Evolutionary conservation across 2,113 vertebrate genomes (phyloP).

Genomic region (Proteles cristata): DNA sequence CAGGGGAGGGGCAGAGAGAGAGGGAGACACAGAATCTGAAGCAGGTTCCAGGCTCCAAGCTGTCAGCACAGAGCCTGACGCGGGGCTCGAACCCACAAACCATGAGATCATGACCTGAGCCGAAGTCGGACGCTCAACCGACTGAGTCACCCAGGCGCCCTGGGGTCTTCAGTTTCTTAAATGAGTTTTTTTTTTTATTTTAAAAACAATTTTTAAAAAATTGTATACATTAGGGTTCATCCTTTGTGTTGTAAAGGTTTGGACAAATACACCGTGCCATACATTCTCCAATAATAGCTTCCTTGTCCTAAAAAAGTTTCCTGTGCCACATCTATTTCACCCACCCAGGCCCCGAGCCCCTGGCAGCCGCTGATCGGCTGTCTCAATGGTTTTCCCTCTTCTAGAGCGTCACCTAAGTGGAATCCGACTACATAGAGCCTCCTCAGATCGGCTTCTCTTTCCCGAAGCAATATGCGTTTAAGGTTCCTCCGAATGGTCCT

Average conservation of each 20-base stretch:
- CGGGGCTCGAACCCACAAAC: too few relatives aligned
- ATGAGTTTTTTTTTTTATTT: background rate
- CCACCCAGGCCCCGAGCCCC: background rate
- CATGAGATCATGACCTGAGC: too few relatives aligned
- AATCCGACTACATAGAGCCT: background rate
- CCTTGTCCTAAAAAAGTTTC: background rate
- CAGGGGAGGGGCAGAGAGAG: too few relatives aligned
- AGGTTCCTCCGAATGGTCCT: background rate
- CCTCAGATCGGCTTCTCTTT: background rate
- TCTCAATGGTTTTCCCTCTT: background rate
- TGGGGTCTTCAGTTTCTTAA: background rate
- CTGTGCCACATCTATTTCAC: too few relatives aligned
- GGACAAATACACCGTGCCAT: background rate
- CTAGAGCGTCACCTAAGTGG: background rate
- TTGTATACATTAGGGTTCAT: too few relatives aligned
- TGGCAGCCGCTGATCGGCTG: background rate
- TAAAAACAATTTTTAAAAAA: too few relatives aligned
- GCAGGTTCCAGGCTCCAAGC: too few relatives aligned
- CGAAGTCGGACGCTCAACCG: too few relatives aligned
- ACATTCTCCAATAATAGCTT: background rate
- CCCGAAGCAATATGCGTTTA: rapidly evolving
- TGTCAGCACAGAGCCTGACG: too few relatives aligned
- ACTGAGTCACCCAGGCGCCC: background rate
- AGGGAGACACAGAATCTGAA: too few relatives aligned
- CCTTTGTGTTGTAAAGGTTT: background rate